Conservation (phyloP, 2,888 invertebrate genomes). For the Conomelus anceps region DNA sequence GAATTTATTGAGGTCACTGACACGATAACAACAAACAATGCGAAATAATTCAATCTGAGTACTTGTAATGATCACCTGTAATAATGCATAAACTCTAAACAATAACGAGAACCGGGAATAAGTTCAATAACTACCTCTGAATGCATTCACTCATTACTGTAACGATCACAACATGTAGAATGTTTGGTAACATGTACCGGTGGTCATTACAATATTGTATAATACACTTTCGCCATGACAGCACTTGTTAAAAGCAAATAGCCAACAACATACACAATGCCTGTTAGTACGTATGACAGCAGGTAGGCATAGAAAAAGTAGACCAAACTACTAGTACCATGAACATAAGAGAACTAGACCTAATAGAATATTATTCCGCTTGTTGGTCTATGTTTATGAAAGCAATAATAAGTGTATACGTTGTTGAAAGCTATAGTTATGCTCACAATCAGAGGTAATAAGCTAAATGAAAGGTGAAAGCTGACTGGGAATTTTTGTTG, state of each 20-base stretch:
- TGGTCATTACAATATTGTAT: neutral
- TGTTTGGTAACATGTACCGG: neutral
- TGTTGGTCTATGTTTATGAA: neutral
- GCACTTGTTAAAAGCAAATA: neutral
- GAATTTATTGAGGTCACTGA: too few species aligned
- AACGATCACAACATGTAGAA: neutral
- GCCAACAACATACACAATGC: neutral
- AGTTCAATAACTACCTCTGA: neutral
- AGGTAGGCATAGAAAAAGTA: neutral
- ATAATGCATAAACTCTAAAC: neutral
- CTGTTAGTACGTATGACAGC: neutral
- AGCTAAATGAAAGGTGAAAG: neutral
- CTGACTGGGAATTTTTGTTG: neutral
- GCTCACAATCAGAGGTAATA: neutral
- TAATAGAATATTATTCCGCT: neutral
- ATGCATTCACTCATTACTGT: neutral
- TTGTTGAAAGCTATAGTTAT: too few species aligned
- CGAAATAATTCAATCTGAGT: too few species aligned
- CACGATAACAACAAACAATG: too few species aligned
- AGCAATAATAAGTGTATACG: too few species aligned
- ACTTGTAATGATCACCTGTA: neutral
- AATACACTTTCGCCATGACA: neutral
- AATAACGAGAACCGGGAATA: neutral
- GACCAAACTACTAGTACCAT: neutral
- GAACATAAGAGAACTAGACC: neutral